Percentiles rank a stretch among this genome's conserved stretches.
Conservation (phyloP, 2,113 vertebrate species). For the Chloebia gouldiae region DNA sequence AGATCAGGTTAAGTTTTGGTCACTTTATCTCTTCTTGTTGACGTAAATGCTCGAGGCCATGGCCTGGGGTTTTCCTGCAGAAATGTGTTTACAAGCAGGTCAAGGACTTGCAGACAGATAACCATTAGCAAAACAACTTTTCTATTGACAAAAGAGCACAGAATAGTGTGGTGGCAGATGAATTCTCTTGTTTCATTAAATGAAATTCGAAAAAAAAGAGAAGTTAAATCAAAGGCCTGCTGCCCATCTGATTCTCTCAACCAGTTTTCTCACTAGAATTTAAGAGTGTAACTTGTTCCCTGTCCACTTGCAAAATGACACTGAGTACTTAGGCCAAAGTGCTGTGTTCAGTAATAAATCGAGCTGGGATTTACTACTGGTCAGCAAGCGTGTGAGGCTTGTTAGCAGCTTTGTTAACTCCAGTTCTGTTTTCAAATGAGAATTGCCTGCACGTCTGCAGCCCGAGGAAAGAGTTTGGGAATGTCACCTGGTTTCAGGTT, state of each 20-base stretch:
- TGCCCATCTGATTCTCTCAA: not conserved
- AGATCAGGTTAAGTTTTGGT: slow-evolving; percentile 90
- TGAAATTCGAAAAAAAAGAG: not conserved
- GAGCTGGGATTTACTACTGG: not conserved
- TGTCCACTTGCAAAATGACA: not conserved
- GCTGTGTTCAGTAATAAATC: not conserved
- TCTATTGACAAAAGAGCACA: slow-evolving; percentile 78
- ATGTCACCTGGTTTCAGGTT: slow-evolving; percentile 28
- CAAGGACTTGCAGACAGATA: slow-evolving; percentile 97
- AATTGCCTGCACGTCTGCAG: not conserved
- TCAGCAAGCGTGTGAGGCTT: not conserved
- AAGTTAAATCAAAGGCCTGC: slow-evolving; percentile 12
- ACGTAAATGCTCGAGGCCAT: slow-evolving; percentile 87
- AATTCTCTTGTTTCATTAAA: slow-evolving; percentile 63
- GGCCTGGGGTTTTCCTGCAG: slow-evolving; percentile 85
- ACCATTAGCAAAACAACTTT: slow-evolving; percentile 92
- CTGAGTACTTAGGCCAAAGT: not conserved
- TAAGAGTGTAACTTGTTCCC: not conserved
- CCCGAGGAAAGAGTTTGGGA: not conserved
- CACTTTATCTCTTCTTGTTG: slow-evolving; percentile 93
- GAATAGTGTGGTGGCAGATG: slow-evolving; percentile 70
- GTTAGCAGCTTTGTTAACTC: slow-evolving; percentile 2
- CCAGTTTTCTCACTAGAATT: not conserved
- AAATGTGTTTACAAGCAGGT: slow-evolving; percentile 96
- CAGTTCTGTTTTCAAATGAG: not conserved